These are phyloP conservation scores for Helostoma temminkii DNA, from an alignment of 2,797 vertebrate genomes.

Conservation along the genomic window DNA sequence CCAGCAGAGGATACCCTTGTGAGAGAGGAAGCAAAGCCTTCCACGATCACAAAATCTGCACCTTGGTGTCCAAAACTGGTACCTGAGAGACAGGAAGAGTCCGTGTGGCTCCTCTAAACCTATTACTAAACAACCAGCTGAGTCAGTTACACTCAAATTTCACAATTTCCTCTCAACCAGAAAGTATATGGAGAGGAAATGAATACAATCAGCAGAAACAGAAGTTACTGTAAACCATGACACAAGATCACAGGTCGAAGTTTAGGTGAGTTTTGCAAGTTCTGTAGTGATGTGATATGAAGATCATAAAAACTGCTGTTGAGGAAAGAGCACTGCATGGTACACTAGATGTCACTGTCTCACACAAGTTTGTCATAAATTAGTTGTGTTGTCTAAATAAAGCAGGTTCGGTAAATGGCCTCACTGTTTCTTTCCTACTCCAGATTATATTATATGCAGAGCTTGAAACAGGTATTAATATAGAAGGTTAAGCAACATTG, in stretches of 20 bases:
- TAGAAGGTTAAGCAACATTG: not conserved
- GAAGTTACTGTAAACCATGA: not conserved
- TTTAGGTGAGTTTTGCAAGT: not conserved
- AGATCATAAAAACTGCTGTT: too few species aligned
- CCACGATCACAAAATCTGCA: too few species aligned
- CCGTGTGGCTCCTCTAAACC: not conserved
- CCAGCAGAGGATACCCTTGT: too few species aligned
- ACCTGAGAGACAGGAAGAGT: slow-evolving; percentile 21
- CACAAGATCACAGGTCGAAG: too few species aligned
- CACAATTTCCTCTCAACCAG: not conserved
- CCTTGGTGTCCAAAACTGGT: slow-evolving; percentile 8
- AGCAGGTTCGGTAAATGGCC: not conserved
- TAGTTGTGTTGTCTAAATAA: not conserved
- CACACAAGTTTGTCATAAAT: not conserved
- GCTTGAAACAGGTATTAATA: not conserved
- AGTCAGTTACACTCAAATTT: slow-evolving; percentile 6
- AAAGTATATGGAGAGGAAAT: slow-evolving; percentile 27
- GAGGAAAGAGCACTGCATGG: not conserved
- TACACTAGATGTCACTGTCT: slow-evolving; percentile 20
- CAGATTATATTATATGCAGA: not conserved
- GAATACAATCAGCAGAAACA: not conserved
- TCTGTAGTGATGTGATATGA: too few species aligned
- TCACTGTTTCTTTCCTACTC: not conserved
- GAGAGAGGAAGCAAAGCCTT: too few species aligned
- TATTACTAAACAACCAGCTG: not conserved